These are phyloP conservation scores for Cantharis rustica DNA, from an alignment of 2,888 invertebrate species.

Conservation along the genomic window DNA sequence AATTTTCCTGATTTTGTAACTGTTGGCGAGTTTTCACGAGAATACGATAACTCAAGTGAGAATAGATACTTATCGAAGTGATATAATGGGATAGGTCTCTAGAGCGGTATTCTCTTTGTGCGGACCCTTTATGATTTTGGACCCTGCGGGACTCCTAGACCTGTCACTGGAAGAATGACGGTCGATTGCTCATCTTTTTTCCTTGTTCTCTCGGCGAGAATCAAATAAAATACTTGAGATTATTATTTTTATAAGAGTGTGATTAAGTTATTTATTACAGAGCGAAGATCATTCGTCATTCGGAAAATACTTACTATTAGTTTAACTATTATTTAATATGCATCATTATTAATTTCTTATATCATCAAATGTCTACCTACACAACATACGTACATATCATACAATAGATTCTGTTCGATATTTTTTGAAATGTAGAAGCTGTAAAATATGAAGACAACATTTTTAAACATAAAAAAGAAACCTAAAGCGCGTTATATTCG, in stretches of 20 bases:
- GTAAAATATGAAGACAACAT: neutral
- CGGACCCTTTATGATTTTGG: constrained; percentile 31
- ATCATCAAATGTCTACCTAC: neutral
- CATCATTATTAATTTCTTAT: neutral
- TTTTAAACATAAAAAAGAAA: neutral
- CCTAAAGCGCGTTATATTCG: constrained; percentile 9
- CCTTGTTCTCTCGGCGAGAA: constrained; percentile 21
- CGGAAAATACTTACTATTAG: neutral
- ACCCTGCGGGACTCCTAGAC: constrained; percentile 30
- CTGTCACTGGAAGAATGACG: constrained; percentile 31
- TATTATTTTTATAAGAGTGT: constrained; percentile 17
- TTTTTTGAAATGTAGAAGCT: neutral
- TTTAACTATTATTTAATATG: neutral
- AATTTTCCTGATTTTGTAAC: constrained; percentile 21
- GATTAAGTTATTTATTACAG: constrained; percentile 19
- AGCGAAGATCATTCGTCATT: neutral
- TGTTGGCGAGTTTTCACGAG: constrained; percentile 23
- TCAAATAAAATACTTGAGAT: constrained; percentile 23
- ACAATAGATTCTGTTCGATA: neutral
- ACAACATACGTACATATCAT: no score
- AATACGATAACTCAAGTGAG: constrained; percentile 30
- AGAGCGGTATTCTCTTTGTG: constrained; percentile 32
- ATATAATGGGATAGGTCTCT: constrained; percentile 32
- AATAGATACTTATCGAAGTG: constrained; percentile 33
- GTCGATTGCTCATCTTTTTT: constrained; percentile 30